These are phyloP conservation scores for Pavo muticus DNA, from an alignment of 2,113 vertebrate species.

Conservation along the genomic window DNA sequence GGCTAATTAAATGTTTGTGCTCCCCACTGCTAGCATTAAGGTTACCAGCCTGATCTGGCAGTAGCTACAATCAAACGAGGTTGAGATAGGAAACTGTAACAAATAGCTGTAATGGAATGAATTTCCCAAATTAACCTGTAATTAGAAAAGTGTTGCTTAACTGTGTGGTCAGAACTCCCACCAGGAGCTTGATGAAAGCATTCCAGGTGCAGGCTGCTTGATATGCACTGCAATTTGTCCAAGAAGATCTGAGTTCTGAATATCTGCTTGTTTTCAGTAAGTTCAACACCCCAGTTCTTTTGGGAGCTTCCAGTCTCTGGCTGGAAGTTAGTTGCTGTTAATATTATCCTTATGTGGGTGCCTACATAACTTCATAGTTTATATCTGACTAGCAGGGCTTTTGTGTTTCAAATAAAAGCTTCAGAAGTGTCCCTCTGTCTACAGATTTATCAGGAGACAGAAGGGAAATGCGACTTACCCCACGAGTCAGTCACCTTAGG, in stretches of 20 bases:
- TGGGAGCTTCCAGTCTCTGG: not conserved
- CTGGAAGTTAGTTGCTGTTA: not conserved
- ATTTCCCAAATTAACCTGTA: not conserved
- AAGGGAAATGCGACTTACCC: not conserved
- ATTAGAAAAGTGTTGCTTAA: not conserved
- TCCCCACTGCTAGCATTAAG: not conserved
- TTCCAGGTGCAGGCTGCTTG: not conserved
- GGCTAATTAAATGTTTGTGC: not conserved
- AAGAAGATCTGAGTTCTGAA: not conserved
- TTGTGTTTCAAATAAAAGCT: not conserved
- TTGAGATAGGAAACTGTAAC: not conserved
- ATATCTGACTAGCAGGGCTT: not conserved
- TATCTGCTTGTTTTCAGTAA: rapidly evolving
- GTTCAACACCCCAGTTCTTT: no score
- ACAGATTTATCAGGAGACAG: not conserved
- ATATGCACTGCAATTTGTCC: not conserved
- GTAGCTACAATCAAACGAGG: not conserved
- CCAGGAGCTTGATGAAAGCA: not conserved
- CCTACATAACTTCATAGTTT: not conserved
- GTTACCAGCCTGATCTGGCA: not conserved
- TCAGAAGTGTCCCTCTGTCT: not conserved
- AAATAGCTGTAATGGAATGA: not conserved
- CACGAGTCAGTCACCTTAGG: not conserved
- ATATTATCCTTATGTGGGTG: not conserved
- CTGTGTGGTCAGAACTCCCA: not conserved